Evolutionary conservation across 2,888 invertebrate species (phyloP).

Genomic region (Protophormia terraenovae): DNA sequence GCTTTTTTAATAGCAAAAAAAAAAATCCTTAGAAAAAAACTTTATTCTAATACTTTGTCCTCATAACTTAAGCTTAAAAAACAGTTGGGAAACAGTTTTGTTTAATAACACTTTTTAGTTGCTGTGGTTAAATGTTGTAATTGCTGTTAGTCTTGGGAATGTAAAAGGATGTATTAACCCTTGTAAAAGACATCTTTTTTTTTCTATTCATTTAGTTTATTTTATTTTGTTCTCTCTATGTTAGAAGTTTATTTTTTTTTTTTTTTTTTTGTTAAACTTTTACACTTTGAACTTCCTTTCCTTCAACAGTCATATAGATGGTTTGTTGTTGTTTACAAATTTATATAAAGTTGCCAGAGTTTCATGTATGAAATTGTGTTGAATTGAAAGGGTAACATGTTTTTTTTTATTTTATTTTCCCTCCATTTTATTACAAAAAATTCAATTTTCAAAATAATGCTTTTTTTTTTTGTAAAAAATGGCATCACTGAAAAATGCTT

Average conservation of each 20-base stretch:
- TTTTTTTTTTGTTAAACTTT: no score
- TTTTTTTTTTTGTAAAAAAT: no score
- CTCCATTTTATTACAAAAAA: no score
- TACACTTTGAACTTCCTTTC: no score
- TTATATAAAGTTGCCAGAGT: no score
- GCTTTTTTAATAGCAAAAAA: not conserved
- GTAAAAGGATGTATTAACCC: not conserved
- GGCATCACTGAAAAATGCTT: no score
- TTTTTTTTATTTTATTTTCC: not conserved
- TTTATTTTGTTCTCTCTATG: not conserved
- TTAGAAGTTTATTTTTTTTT: no score
- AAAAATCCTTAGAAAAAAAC: not conserved
- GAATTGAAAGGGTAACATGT: no score
- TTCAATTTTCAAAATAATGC: no score
- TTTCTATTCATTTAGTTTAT: not conserved
- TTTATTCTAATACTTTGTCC: conserved; percentile 5
- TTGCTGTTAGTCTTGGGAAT: not conserved
- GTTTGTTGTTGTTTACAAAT: no score
- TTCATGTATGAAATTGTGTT: no score
- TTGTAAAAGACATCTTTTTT: not conserved
- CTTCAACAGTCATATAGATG: no score
- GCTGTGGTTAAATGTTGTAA: not conserved
- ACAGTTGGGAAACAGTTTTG: conserved; percentile 13
- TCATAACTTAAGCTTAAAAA: not conserved
- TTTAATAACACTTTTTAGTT: not conserved